phyloP scores from a whole-genome alignment of 92 coral and sea anemone species.

The Heliopora coerulea region DNA sequence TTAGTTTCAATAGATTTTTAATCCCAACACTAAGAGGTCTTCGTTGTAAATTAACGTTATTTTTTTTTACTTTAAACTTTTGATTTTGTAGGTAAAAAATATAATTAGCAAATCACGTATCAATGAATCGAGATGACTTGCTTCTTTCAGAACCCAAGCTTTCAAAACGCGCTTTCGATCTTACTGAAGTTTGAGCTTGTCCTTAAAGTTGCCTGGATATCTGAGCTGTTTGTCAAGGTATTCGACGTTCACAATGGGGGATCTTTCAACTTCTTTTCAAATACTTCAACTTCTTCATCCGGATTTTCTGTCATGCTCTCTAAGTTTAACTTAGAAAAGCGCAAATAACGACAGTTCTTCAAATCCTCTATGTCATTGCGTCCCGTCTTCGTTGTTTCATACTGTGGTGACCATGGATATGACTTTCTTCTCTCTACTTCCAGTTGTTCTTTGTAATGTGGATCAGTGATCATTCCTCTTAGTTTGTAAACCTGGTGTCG shows the following conservation, averaged over 20 bases:
- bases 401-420: constrained; percentile 28
- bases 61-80: too few species aligned
- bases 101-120: too few species aligned
- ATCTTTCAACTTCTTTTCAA: constrained; percentile 25
- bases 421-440: constrained; percentile 18
- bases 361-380: constrained; percentile 10
- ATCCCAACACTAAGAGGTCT: too few species aligned
- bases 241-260: background rate
- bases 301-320: constrained; percentile 41
- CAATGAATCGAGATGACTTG: too few species aligned
- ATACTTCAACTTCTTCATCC: constrained; percentile 40
- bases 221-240: too few species aligned
- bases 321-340: constrained; percentile 36
- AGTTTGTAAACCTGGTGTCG: constrained; percentile 33
- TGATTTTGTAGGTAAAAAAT: too few species aligned
- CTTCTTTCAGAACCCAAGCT: too few species aligned
- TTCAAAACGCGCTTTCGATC: too few species aligned
- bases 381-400: constrained; percentile 1
- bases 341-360: constrained; percentile 37
- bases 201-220: too few species aligned
- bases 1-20: too few species aligned
- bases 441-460: constrained; percentile 39
- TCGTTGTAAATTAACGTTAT: too few species aligned
- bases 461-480: constrained; percentile 37
- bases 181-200: too few species aligned